Evolutionary conservation across 2,797 vertebrate species (phyloP).

Genomic region (Oreochromis grahami): DNA sequence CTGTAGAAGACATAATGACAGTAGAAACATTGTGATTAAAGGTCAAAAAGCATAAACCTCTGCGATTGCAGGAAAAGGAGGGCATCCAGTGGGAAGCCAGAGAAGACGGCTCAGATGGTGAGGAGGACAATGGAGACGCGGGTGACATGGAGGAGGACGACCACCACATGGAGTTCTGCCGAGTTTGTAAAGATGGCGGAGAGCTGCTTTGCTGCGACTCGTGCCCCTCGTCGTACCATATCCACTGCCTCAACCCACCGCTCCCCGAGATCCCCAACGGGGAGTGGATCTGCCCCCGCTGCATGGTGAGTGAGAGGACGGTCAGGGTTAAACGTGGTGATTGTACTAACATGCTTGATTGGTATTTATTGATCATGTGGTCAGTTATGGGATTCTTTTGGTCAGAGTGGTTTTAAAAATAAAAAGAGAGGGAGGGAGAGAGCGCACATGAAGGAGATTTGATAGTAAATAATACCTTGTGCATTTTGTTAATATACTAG

Average conservation of each 20-base stretch:
- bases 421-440: too few species aligned
- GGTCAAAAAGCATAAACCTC: rapidly evolving
- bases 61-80: constrained; percentile 87
- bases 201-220: constrained; percentile 97
- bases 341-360: rapidly evolving
- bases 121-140: constrained; percentile 78
- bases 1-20: not conserved
- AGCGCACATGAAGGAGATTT: rapidly evolving
- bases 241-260: constrained; percentile 96
- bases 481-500: not conserved
- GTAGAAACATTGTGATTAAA: not conserved
- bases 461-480: not conserved
- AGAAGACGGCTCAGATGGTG: constrained; percentile 89
- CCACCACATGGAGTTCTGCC: constrained; percentile 98
- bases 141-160: constrained; percentile 89
- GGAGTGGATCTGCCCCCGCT: constrained; percentile 97
- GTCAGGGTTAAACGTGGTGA: not conserved
- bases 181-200: constrained; percentile 96
- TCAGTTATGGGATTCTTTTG: not conserved
- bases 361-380: not conserved
- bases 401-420: not conserved
- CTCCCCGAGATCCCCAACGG: constrained; percentile 97
- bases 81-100: constrained; percentile 98
- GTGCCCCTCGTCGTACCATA: constrained; percentile 97
- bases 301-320: constrained; percentile 81